Base-by-base conservation (phyloP, 2,113 vertebrate species). In the Cynoglossus semilaevis region DNA sequence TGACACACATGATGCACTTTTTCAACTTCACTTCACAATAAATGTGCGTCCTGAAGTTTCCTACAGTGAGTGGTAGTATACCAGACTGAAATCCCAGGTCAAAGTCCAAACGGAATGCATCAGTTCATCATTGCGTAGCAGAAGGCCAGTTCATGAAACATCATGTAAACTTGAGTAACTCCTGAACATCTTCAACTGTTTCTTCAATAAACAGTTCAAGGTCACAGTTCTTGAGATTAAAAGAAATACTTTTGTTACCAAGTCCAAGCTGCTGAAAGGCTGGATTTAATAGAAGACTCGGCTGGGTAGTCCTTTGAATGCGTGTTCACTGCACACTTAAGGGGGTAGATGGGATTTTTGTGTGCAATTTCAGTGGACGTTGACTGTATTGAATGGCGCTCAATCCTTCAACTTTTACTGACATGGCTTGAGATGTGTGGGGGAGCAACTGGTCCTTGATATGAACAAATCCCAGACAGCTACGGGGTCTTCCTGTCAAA, bases 181-280 rank as follows among this genome's bases (percentile, higher is more conserved):
- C 58, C 57, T 62, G 58, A 58, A 15, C 7, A 43, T 76, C 77
- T 46, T 83, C 69, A 42, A 54, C 29, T 49, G 42, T 47, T 58
- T 77, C 59, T 51, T 58, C 48, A 34, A 12, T 7, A 45, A 45
- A 55, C 4, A 58, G 36, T 37, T 55, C 19, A 56, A 15, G 34
- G 54, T 69, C 53, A 55, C 34, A 51, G 10, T 46, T 22, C 45
- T 47, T 8, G 44, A 46, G 57, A 54, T 57, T 61, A 22, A 37
- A 14, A 15, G 35, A 42, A 45, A 72, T 51, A 13, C 5, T 36
- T 1, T 50, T 16, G 42, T 49, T 44, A 61, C 59, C 48, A 68
- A 66, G 52, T 63, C 71, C 61, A 57, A 54, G 15, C 16, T 42
- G 29, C n/a, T 53, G 58, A 38, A 40, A 72, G 15, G 6, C 22